A percentile compares a stretch with the other conserved stretches of the same genome.
These are phyloP conservation scores for Vultur gryphus DNA, from an alignment of 2,797 vertebrate species.

Conservation along the genomic window DNA sequence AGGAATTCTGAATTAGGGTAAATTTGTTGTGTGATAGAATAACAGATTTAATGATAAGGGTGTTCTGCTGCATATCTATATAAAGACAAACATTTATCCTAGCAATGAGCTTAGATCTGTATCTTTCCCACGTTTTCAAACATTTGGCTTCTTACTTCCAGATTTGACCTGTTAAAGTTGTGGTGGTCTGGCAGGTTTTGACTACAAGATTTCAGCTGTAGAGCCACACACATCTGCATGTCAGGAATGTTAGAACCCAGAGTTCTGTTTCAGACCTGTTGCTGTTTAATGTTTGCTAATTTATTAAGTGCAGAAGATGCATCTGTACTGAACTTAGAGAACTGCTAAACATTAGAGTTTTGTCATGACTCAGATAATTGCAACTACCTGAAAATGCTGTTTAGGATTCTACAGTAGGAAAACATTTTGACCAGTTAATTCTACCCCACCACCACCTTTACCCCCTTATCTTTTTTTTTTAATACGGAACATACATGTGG, in stretches of 20 bases:
- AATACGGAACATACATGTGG: background rate
- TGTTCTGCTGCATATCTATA: background rate
- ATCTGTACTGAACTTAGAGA: background rate
- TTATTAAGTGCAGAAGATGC: background rate
- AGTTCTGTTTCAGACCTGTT: background rate
- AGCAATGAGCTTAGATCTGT: background rate
- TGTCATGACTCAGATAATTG: background rate
- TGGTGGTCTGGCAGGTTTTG: background rate
- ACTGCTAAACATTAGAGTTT: background rate
- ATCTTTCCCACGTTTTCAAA: background rate
- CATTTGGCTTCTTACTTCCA: background rate
- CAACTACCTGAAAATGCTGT: background rate
- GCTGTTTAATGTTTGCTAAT: background rate
- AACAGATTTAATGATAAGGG: constrained; percentile 31
- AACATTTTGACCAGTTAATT: background rate
- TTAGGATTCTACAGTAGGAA: background rate
- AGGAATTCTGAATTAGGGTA: constrained; percentile 10
- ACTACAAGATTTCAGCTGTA: background rate
- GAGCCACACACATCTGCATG: background rate
- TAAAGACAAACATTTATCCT: constrained; percentile 20
- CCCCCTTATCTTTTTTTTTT: background rate
- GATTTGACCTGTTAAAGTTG: background rate
- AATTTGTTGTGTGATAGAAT: constrained; percentile 21
- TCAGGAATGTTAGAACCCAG: background rate
- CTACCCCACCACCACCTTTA: rapidly evolving